Conservation (phyloP, 2,113 vertebrate species). For the Cricetomys ansorgei region DNA sequence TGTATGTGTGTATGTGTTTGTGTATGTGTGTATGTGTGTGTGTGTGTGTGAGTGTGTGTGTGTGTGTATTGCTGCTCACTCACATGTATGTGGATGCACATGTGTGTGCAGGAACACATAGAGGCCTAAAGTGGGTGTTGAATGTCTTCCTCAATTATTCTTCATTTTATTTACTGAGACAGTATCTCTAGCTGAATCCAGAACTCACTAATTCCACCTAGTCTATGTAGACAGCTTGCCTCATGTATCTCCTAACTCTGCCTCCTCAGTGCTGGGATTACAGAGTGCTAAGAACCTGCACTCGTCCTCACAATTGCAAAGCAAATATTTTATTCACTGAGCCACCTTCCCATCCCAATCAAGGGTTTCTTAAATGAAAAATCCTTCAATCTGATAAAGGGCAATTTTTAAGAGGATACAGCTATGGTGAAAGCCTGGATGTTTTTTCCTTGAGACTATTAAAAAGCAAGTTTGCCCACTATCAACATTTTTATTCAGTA, state of each 20-base stretch:
- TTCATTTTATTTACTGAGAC: background rate
- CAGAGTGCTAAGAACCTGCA: background rate
- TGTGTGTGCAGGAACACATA: background rate
- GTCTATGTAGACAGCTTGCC: background rate
- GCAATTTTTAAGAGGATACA: background rate
- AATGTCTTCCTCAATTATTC: background rate
- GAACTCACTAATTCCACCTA: background rate
- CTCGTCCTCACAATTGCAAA: background rate
- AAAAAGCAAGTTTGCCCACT: conserved; percentile 29
- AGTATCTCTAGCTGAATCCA: background rate
- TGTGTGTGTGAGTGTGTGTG: background rate
- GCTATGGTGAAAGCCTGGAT: conserved; percentile 1
- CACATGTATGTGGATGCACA: background rate
- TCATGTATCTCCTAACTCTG: background rate
- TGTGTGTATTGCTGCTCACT: background rate
- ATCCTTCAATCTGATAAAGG: background rate
- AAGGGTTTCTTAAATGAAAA: background rate
- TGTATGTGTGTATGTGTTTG: background rate
- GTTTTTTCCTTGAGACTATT: background rate
- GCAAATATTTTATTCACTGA: background rate
- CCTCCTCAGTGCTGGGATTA: background rate
- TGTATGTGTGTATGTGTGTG: background rate
- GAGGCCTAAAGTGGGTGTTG: background rate
- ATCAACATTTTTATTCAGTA: background rate
- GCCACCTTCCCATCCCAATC: too few relatives aligned